Evolutionary conservation across 2,888 invertebrate genomes (phyloP).

Genomic region (Gandaritis pyraliata): DNA sequence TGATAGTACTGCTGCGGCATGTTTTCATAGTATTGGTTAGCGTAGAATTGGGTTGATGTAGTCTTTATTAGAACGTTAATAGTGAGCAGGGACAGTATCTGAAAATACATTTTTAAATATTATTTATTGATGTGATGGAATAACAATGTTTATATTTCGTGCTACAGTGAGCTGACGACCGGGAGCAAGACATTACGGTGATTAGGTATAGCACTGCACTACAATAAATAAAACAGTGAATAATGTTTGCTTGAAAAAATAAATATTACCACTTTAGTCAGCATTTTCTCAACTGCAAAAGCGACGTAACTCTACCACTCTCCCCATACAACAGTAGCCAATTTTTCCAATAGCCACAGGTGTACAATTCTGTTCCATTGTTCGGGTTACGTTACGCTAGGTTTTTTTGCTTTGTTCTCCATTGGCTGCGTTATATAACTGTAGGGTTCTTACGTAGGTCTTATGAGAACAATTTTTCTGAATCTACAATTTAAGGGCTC

Average conservation of each 20-base stretch:
- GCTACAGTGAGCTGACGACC: too few relatives aligned
- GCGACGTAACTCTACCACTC: slow-evolving; percentile 14
- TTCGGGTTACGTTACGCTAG: slow-evolving; percentile 31
- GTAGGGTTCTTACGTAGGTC: slow-evolving; percentile 9
- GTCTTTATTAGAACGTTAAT: slow-evolving; percentile 27
- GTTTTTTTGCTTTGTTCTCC: slow-evolving; percentile 17
- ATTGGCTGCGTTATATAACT: slow-evolving; percentile 20
- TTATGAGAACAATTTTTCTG: background rate
- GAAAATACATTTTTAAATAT: slow-evolving; percentile 6
- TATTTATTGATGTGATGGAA: too few relatives aligned
- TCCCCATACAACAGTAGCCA: slow-evolving; percentile 23
- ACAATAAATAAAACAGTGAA: background rate
- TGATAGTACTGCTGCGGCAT: slow-evolving; percentile 31
- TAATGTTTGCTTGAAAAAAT: background rate
- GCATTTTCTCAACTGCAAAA: slow-evolving; percentile 31
- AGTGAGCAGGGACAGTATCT: slow-evolving; percentile 31
- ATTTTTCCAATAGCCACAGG: slow-evolving; percentile 28
- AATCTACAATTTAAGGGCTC: background rate
- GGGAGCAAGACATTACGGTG: too few relatives aligned
- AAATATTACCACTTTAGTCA: slow-evolving; percentile 30
- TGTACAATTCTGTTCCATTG: slow-evolving; percentile 34
- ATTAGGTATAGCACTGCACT: too few relatives aligned
- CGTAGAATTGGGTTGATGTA: slow-evolving; percentile 30
- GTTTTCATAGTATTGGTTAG: slow-evolving; percentile 25
- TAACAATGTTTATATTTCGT: too few relatives aligned